Evolutionary conservation across 1,140 invertebrate species (phyloP).

Genomic region (Elysia chlorotica): DNA sequence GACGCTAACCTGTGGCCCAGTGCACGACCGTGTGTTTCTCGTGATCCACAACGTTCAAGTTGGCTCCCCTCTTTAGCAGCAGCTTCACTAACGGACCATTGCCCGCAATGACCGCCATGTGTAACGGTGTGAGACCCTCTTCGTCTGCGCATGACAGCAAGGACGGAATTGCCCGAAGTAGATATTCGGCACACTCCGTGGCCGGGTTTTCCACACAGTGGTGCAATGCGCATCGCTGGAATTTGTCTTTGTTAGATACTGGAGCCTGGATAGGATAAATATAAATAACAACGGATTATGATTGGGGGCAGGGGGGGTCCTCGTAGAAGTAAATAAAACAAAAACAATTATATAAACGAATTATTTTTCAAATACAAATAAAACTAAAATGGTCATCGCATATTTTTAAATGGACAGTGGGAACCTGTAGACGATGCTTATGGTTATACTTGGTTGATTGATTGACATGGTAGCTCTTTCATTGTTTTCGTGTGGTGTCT

Average conservation of each 20-base stretch:
- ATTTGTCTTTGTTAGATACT: constrained; percentile 36
- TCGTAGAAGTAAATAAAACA: no score
- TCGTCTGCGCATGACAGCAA: constrained; percentile 82
- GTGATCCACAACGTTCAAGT: constrained; percentile 86
- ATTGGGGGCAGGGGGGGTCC: no score
- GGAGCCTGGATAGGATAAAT: constrained; percentile 65
- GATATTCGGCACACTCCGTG: constrained; percentile 66
- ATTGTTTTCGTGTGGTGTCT: no score
- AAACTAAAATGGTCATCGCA: no score
- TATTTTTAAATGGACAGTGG: no score
- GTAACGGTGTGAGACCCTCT: constrained; percentile 91
- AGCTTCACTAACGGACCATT: constrained; percentile 56
- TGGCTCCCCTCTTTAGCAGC: constrained; percentile 68
- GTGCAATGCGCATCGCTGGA: constrained; percentile 84
- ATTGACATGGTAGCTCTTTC: no score
- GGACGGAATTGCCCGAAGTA: constrained; percentile 59
- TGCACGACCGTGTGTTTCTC: constrained; percentile 96
- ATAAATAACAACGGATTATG: no score
- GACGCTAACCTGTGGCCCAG: constrained; percentile 94
- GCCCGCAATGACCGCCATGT: constrained; percentile 66
- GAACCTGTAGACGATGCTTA: no score
- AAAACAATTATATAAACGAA: no score
- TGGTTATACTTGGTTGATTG: no score
- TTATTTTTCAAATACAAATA: no score
- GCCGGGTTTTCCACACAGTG: constrained; percentile 80